Evolutionary conservation across 2,888 invertebrate species (phyloP).

Genomic region (Strigamia transsilvanica): DNA sequence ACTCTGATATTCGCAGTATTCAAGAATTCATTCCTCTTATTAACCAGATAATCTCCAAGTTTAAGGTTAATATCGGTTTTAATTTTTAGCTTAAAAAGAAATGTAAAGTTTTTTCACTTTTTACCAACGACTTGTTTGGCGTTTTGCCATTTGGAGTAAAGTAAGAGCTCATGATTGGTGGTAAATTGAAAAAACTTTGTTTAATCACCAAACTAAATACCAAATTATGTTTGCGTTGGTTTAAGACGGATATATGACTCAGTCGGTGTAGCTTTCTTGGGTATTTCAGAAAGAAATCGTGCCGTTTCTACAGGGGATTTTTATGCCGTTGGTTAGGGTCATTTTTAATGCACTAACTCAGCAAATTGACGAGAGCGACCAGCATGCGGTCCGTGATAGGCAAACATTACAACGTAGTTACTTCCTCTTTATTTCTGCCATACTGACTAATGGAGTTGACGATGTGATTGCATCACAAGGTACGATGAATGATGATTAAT

Average conservation of each 20-base stretch:
- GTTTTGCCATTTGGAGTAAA: background rate
- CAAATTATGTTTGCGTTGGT: background rate
- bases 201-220: no score
- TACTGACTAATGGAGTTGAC: constrained; percentile 66
- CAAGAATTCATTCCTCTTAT: constrained; percentile 70
- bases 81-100: background rate
- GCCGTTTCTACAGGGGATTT: constrained; percentile 67
- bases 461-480: constrained; percentile 64
- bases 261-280: constrained; percentile 59
- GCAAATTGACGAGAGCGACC: constrained; percentile 66
- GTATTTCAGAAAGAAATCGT: constrained; percentile 66
- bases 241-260: constrained; percentile 34
- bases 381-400: constrained; percentile 65
- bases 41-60: constrained; percentile 70
- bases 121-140: background rate
- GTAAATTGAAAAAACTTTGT: no score
- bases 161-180: no score
- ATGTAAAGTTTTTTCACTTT: background rate
- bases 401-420: constrained; percentile 67
- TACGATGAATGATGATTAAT: constrained; percentile 52
- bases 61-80: constrained; percentile 64
- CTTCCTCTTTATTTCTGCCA: constrained; percentile 66
- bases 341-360: constrained; percentile 65
- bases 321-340: constrained; percentile 67
- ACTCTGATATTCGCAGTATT: constrained; percentile 61